phyloP scores from a whole-genome alignment of 1,140 invertebrate genomes.

The Anastrepha ludens region DNA sequence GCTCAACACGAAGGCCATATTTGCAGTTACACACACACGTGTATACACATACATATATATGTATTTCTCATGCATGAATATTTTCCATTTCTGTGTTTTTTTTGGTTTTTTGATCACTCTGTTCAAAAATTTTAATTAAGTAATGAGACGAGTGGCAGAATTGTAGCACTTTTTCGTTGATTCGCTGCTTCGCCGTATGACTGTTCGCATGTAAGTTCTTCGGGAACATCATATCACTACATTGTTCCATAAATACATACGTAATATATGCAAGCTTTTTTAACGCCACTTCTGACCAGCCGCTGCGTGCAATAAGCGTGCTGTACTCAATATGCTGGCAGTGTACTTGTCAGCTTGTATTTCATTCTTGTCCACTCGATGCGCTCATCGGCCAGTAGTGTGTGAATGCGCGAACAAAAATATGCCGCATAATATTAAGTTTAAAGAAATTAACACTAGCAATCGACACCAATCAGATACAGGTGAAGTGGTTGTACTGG shows the following conservation, averaged over 20 bases:
- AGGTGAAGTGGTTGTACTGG: not conserved
- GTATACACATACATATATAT: not conserved
- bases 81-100: not conserved
- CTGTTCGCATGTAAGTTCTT: not conserved
- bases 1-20: constrained; percentile 15
- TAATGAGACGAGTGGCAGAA: constrained; percentile 51
- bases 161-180: constrained; percentile 38
- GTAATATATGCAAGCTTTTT: constrained; percentile 22
- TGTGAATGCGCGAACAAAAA: constrained; percentile 40
- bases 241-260: constrained; percentile 44
- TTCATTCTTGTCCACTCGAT: not conserved
- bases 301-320: not conserved
- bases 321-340: constrained; percentile 31
- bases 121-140: constrained; percentile 49
- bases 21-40: not conserved
- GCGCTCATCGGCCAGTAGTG: constrained; percentile 4
- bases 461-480: not conserved
- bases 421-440: constrained; percentile 48
- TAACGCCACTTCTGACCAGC: not conserved
- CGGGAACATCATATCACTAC: not conserved
- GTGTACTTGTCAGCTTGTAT: constrained; percentile 34
- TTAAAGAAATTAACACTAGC: constrained; percentile 40
- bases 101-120: not conserved
- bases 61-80: not conserved
- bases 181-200: not conserved